Conservation (phyloP, 2,888 invertebrate genomes). For the Oscheius sp. region DNA sequence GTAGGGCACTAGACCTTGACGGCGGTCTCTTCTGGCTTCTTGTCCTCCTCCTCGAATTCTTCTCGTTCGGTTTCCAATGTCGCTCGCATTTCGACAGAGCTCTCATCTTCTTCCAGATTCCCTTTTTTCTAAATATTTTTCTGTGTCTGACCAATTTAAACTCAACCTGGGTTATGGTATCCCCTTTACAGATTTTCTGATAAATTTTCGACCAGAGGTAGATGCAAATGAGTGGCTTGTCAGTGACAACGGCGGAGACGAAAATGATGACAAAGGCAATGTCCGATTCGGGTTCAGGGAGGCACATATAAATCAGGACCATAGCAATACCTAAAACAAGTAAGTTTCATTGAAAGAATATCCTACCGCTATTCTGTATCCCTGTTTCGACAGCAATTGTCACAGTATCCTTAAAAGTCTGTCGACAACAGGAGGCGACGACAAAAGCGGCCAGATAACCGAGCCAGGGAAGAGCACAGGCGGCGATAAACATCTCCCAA, state of each 20-base stretch:
- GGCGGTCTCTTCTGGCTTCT: neutral
- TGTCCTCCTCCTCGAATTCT: neutral
- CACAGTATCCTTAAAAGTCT: slow-evolving; percentile 39
- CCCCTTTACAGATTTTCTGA: slow-evolving; percentile 4
- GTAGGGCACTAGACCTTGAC: no score
- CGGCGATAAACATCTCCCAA: slow-evolving; percentile 43
- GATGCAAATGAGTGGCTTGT: slow-evolving; percentile 47
- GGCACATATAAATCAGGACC: slow-evolving; percentile 44
- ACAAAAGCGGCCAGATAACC: slow-evolving; percentile 45
- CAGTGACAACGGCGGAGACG: slow-evolving; percentile 47
- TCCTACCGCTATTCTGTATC: slow-evolving; percentile 53
- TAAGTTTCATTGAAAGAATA: neutral
- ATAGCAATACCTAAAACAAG: slow-evolving; percentile 43
- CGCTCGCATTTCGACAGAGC: neutral
- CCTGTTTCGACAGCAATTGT: slow-evolving; percentile 63
- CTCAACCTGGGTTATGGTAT: slow-evolving; percentile 24
- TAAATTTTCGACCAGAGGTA: slow-evolving; percentile 27
- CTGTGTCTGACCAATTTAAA: no score
- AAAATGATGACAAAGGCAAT: slow-evolving; percentile 51
- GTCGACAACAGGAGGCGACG: slow-evolving; percentile 39
- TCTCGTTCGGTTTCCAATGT: no score
- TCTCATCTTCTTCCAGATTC: neutral
- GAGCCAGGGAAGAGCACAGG: slow-evolving; percentile 49
- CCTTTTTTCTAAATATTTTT: neutral
- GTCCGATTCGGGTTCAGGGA: slow-evolving; percentile 53